Percentiles rank a stretch among this genome's conserved stretches.
These are phyloP conservation scores for Alcedo atthis DNA, from an alignment of 2,797 vertebrate genomes.

Conservation along the genomic window DNA sequence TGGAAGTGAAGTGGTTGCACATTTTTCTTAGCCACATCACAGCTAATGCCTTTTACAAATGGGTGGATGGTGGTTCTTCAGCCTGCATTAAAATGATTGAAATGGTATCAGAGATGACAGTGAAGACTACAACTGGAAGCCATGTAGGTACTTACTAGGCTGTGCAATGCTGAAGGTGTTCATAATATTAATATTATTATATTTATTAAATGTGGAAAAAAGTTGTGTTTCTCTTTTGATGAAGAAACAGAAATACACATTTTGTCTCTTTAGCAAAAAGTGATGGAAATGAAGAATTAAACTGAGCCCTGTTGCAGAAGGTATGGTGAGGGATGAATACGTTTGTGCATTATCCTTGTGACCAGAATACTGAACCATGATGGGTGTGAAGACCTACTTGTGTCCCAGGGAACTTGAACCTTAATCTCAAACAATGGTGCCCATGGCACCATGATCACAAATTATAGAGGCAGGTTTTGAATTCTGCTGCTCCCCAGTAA, in stretches of 20 bases:
- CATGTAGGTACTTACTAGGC: not conserved
- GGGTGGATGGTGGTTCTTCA: not conserved
- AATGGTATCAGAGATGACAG: not conserved
- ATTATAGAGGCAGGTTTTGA: not conserved
- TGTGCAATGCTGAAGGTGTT: not conserved
- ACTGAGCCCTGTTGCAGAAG: not conserved
- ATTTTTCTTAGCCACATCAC: not conserved
- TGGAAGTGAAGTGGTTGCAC: not conserved
- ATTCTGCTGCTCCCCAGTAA: not conserved
- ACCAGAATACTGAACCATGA: not conserved
- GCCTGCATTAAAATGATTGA: not conserved
- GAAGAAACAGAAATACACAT: not conserved
- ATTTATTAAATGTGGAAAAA: not conserved
- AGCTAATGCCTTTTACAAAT: not conserved
- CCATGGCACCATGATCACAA: rapidly evolving
- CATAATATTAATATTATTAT: too few species aligned
- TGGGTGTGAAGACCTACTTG: not conserved
- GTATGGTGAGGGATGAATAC: not conserved
- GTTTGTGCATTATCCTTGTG: not conserved
- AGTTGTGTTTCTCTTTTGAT: not conserved
- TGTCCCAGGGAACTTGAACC: not conserved
- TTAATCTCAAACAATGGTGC: not conserved
- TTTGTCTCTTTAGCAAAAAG: not conserved
- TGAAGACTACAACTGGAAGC: not conserved
- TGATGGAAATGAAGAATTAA: not conserved